phyloP scores from a whole-genome alignment of 2,113 vertebrate species.

The Naja naja region DNA sequence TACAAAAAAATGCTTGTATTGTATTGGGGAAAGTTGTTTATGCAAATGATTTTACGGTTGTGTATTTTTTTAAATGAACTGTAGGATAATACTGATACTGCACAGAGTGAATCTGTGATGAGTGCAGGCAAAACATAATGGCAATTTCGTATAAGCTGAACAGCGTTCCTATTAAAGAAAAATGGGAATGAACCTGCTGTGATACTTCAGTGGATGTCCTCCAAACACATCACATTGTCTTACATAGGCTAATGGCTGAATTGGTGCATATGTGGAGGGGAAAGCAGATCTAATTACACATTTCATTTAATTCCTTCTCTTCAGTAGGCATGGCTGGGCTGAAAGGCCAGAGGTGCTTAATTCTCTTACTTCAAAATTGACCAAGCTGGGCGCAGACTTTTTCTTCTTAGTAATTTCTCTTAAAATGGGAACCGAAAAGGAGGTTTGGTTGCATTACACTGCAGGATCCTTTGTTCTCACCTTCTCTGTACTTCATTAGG shows the following conservation, averaged over 20 bases:
- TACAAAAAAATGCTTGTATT: neutral
- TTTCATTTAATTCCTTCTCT: neutral
- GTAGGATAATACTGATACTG: neutral
- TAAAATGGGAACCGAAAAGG: neutral
- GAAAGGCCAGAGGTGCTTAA: neutral
- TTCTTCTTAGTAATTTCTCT: neutral
- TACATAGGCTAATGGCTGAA: neutral
- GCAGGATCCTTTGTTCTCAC: neutral
- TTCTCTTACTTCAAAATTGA: neutral
- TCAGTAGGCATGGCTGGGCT: neutral
- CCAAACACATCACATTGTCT: neutral
- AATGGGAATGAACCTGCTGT: neutral
- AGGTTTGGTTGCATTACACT: neutral
- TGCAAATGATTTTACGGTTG: neutral
- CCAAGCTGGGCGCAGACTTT: neutral
- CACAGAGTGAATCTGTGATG: neutral
- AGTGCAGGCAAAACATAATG: neutral
- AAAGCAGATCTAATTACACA: neutral
- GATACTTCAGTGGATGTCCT: neutral
- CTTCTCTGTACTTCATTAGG: neutral
- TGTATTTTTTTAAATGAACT: neutral
- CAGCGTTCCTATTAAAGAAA: neutral
- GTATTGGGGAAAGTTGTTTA: neutral
- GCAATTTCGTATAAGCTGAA: neutral
- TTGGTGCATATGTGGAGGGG: neutral